Percentiles rank a stretch among this genome's conserved stretches.
phyloP scores from a whole-genome alignment of 2,797 vertebrate genomes.

The Lithobates pipiens region DNA sequence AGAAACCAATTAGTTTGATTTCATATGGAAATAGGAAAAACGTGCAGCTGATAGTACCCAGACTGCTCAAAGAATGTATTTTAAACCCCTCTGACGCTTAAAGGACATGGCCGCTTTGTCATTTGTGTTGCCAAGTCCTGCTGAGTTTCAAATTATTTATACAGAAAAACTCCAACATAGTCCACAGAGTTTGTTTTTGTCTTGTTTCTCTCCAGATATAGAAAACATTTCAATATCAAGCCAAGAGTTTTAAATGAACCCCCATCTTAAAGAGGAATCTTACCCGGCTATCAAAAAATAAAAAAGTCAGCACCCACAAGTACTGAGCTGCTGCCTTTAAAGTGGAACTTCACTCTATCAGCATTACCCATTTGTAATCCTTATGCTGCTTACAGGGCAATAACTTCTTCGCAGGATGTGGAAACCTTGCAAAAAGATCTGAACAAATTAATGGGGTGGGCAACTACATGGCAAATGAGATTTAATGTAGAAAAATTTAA shows the following conservation, averaged over 20 bases:
- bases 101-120: conserved; percentile 53
- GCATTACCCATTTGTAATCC: too few species aligned
- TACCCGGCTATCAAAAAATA: too few species aligned
- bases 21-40: conserved; percentile 70
- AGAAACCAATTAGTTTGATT: conserved; percentile 67
- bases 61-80: conserved; percentile 65
- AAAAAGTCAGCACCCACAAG: too few species aligned
- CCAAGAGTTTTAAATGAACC: background rate
- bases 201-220: background rate
- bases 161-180: background rate
- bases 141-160: conserved; percentile 24
- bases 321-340: too few species aligned
- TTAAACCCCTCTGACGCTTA: conserved; percentile 69
- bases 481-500: too few species aligned
- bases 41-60: conserved; percentile 59
- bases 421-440: too few species aligned
- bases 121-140: conserved; percentile 29
- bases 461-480: too few species aligned
- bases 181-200: background rate
- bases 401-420: too few species aligned
- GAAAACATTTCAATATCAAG: background rate
- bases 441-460: too few species aligned
- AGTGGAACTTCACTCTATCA: too few species aligned
- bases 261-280: background rate
- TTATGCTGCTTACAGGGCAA: too few species aligned